phyloP scores from a whole-genome alignment of 1,140 invertebrate species.

The Dendroctonus valens region DNA sequence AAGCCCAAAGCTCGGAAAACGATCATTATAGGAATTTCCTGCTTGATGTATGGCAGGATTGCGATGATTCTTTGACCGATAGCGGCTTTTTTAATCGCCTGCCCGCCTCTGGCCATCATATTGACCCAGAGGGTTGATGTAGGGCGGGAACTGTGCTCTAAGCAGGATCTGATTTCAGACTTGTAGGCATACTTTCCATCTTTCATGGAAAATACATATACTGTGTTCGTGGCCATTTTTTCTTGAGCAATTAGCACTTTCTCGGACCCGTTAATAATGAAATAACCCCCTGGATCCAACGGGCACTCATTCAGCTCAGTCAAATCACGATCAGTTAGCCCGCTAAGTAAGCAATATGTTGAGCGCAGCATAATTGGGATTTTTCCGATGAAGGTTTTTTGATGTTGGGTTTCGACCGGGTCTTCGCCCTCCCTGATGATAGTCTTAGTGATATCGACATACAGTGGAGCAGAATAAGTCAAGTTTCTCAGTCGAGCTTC shows the following conservation, averaged over 20 bases:
- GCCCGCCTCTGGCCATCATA: slow-evolving; percentile 96
- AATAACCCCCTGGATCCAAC: slow-evolving; percentile 95
- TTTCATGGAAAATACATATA: slow-evolving; percentile 99
- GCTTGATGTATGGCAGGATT: slow-evolving; percentile 97
- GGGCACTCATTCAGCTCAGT: slow-evolving; percentile 99
- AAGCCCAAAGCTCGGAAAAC: slow-evolving; percentile 96
- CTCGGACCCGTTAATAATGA: slow-evolving; percentile 95
- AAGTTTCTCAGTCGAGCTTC: slow-evolving; percentile 87
- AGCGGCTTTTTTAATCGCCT: slow-evolving; percentile 93
- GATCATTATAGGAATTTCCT: slow-evolving; percentile 99
- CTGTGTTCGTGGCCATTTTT: slow-evolving; percentile 99
- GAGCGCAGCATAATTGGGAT: slow-evolving; percentile 99
- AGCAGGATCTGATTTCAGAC: slow-evolving; percentile 92
- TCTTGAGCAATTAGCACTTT: slow-evolving; percentile 98
- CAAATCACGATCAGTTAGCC: slow-evolving; percentile 95
- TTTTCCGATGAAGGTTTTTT: slow-evolving; percentile 98
- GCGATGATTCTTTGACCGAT: slow-evolving; percentile 98
- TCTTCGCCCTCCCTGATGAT: slow-evolving; percentile 89
- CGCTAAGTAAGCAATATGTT: slow-evolving; percentile 91
- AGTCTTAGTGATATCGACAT: slow-evolving; percentile 98
- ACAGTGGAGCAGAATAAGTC: slow-evolving; percentile 95
- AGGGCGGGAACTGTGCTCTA: slow-evolving; percentile 91
- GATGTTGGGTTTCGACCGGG: slow-evolving; percentile 88
- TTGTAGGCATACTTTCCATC: slow-evolving; percentile 97
- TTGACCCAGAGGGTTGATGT: slow-evolving; percentile 98